Percentiles rank a stretch among this genome's conserved stretches.
Conservation (phyloP, 2,888 invertebrate species). For the Volucella zonaria region DNA sequence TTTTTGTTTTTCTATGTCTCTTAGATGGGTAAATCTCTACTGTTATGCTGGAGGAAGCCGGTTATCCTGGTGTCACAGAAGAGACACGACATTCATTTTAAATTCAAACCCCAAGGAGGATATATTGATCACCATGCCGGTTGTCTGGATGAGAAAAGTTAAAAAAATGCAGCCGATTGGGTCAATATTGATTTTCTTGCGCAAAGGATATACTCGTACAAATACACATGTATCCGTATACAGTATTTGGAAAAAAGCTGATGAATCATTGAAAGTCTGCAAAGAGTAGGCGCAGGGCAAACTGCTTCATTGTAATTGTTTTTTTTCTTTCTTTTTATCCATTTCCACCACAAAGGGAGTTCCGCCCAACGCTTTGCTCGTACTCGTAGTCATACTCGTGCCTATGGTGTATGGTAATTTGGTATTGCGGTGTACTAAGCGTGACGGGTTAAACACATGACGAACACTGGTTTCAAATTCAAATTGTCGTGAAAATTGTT, state of each 20-base stretch:
- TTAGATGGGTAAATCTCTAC: neutral
- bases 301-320: neutral
- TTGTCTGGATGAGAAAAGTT: neutral
- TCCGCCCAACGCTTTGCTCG: conserved; percentile 4
- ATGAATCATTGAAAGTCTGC: conserved; percentile 46
- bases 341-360: conserved; percentile 23
- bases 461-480: conserved; percentile 33
- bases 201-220: conserved; percentile 25
- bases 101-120: neutral
- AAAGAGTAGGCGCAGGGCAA: conserved; percentile 3
- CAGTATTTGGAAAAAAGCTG: neutral
- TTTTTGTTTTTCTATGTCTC: neutral
- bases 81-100: conserved; percentile 28
- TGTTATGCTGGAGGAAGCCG: neutral
- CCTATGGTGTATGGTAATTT: conserved; percentile 49
- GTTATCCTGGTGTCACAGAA: neutral
- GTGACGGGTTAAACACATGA: conserved; percentile 50
- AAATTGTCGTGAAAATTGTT: conserved; percentile 42
- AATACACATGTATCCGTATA: neutral
- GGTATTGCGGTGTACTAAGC: conserved; percentile 40
- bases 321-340: conserved; percentile 22
- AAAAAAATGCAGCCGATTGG: neutral
- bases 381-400: too few species aligned
- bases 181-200: conserved; percentile 52
- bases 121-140: conserved; percentile 33